phyloP scores from a whole-genome alignment of 2,888 invertebrate genomes.

The Parthenolecanium corni region DNA sequence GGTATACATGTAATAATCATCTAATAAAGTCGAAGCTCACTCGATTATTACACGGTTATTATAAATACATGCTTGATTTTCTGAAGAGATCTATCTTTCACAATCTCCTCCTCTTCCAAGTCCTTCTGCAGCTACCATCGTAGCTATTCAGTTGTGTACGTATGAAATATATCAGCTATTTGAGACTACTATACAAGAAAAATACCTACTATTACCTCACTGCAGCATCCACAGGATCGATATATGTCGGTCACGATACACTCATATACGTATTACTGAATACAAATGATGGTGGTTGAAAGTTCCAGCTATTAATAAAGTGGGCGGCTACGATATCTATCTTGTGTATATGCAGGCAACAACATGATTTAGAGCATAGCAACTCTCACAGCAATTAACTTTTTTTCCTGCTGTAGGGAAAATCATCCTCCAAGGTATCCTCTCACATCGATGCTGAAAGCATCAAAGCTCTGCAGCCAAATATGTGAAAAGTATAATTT shows the following conservation, averaged over 20 bases:
- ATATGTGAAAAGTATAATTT: too few species aligned
- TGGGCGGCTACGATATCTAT: conserved; percentile 18
- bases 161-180: too few species aligned
- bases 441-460: too few species aligned
- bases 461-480: too few species aligned
- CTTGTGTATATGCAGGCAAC: conserved; percentile 8
- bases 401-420: background rate
- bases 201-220: too few species aligned
- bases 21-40: conserved; percentile 16
- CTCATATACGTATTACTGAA: background rate
- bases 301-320: conserved; percentile 29
- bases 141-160: too few species aligned
- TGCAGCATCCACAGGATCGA: too few species aligned
- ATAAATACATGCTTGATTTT: too few species aligned
- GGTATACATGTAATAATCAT: background rate
- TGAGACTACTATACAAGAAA: background rate
- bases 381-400: conserved; percentile 28
- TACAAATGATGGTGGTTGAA: background rate
- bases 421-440: too few species aligned
- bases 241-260: conserved; percentile 25
- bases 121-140: too few species aligned
- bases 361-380: conserved; percentile 2
- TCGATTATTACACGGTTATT: conserved; percentile 10
- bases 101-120: too few species aligned
- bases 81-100: too few species aligned